Evolutionary conservation across 2,888 invertebrate species (phyloP), one percentile per base, ranked within the genome.

Genomic region (Eudemis profundana): DNA sequence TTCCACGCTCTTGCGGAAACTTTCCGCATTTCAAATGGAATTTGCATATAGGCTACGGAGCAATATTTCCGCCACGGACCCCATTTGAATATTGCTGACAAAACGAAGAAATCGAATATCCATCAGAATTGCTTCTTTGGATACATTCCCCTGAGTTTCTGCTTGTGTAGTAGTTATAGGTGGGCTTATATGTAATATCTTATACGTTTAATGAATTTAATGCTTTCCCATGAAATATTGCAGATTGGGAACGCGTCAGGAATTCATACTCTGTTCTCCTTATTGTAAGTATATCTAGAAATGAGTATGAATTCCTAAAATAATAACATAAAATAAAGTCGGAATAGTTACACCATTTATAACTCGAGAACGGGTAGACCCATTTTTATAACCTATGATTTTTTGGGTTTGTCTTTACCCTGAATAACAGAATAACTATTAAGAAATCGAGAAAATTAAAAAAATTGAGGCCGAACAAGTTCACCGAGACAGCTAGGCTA

Each of bases 31-130:
- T 85, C 87, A 86, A 88, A 89, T 82, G 83, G 79, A 83, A 89
- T 90, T 88, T 89, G 84, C 89, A 89, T 89, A 87, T 81, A 84
- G 87, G 84, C 84, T 82, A 86, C 82, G 83, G 79, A 75, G 87
- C 87, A 85, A 88, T 90, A 90, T 90, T 87, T 89, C 87, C 87
- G 83, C 74, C 74, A 75, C 77, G 78, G 78, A 79, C 78, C 78
- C 74, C 80, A 86, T 89, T 87, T 87, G 83, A 87, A 89, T 89
- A 87, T 84, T 83, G 89, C 87, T 88, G 84, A 85, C 82, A 78
- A 77, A 81, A 80, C 74, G 78, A 77, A 79, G 76, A 78, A 82
- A 78, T 77, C 68, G 74, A 82, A 82, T 80, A 79, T 78, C 78
- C 78, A 77, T 71, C 71, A 69, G 66, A 71, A 74, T 73, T 65